A percentile compares a stretch with the other conserved stretches of the same genome.
phyloP scores from a whole-genome alignment of 2,888 invertebrate genomes.

The Drosophila buzzatii region DNA sequence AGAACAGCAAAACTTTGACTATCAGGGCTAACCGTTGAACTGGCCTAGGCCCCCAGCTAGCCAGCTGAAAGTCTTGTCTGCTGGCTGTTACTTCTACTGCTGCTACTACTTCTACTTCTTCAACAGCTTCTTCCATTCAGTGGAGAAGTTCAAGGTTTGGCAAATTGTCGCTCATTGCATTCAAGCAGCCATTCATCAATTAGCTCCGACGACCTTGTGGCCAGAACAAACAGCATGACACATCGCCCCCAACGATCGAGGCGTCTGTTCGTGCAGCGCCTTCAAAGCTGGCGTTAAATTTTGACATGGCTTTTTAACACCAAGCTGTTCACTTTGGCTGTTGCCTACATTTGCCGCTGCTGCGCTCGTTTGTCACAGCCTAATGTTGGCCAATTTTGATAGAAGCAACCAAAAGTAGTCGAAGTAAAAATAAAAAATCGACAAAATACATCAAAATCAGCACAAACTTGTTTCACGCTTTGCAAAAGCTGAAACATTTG shows the following conservation, averaged over 20 bases:
- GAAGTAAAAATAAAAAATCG: constrained; percentile 13
- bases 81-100: not conserved
- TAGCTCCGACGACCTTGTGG: constrained; percentile 61
- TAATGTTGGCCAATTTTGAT: constrained; percentile 62
- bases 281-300: constrained; percentile 72
- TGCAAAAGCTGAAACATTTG: constrained; percentile 53
- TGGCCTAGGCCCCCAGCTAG: constrained; percentile 37
- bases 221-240: constrained; percentile 50
- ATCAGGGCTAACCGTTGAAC: constrained; percentile 23
- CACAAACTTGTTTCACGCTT: constrained; percentile 66
- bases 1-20: constrained; percentile 20
- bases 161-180: constrained; percentile 76
- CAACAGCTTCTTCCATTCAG: constrained; percentile 31
- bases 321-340: constrained; percentile 41
- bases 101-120: constrained; percentile 5
- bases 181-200: constrained; percentile 55
- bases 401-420: constrained; percentile 17
- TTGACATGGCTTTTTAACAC: constrained; percentile 75
- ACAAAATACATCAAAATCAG: constrained; percentile 8
- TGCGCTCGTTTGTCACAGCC: constrained; percentile 69
- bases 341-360: constrained; percentile 46
- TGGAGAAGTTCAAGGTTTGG: constrained; percentile 72
- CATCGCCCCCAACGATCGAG: constrained; percentile 36
- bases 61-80: constrained; percentile 9
- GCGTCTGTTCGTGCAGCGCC: not conserved